Percentiles rank a stretch among this genome's conserved stretches.
Evolutionary conservation across 2,797 vertebrate species (phyloP).

Genomic region (Odontamblyopus lacepedii): DNA sequence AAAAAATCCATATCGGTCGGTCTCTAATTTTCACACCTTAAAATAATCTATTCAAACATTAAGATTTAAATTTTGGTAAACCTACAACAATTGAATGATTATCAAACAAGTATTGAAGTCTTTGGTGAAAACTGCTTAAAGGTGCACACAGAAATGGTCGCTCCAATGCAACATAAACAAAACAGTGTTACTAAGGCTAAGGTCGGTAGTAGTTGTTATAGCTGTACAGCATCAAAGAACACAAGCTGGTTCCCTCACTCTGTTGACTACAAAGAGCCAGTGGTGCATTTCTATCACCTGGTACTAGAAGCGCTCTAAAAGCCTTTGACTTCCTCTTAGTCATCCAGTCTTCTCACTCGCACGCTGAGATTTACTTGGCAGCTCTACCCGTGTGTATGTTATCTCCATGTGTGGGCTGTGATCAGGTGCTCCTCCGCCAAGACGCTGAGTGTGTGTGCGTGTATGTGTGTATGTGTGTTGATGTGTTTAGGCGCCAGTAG

Average conservation of each 20-base stretch:
- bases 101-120: too few species aligned
- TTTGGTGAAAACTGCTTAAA: neutral
- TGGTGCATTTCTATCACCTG: slow-evolving; percentile 22
- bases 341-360: slow-evolving; percentile 35
- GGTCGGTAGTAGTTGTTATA: neutral
- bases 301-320: slow-evolving; percentile 29
- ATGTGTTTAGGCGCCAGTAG: slow-evolving; percentile 25
- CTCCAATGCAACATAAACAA: neutral
- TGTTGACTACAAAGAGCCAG: slow-evolving; percentile 36
- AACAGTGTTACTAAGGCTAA: neutral
- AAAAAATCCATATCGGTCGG: too few species aligned
- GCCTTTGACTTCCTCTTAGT: slow-evolving; percentile 39
- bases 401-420: slow-evolving; percentile 58
- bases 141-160: neutral
- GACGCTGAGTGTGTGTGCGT: slow-evolving; percentile 20
- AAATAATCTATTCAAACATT: too few species aligned
- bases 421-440: slow-evolving; percentile 54
- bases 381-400: slow-evolving; percentile 49
- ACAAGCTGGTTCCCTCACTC: slow-evolving; percentile 36
- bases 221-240: slow-evolving; percentile 10
- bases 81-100: too few species aligned
- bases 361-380: slow-evolving; percentile 53
- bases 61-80: too few species aligned
- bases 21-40: too few species aligned
- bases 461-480: slow-evolving; percentile 11